phyloP scores from a whole-genome alignment of 2,888 invertebrate species.

The Parnassius glacialis region DNA sequence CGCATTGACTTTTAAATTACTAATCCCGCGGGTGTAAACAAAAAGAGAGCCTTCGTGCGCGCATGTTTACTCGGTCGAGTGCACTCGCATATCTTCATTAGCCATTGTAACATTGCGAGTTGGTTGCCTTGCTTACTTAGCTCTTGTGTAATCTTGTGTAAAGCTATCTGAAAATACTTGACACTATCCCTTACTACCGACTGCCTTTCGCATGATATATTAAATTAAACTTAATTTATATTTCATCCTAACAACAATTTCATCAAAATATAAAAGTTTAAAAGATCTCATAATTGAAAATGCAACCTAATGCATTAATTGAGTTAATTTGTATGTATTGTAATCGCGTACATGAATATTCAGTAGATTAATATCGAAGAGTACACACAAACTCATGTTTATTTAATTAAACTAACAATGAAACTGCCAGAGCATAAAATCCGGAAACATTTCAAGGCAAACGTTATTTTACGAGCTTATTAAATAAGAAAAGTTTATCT shows the following conservation, averaged over 20 bases:
- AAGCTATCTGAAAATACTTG: slow-evolving; percentile 36
- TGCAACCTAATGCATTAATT: background rate
- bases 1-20: slow-evolving; percentile 82
- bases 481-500: slow-evolving; percentile 70
- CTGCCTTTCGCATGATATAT: slow-evolving; percentile 15
- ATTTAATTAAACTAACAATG: slow-evolving; percentile 54
- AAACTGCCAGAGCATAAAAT: slow-evolving; percentile 42
- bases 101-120: slow-evolving; percentile 40
- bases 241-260: background rate
- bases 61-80: slow-evolving; percentile 74
- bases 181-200: slow-evolving; percentile 38
- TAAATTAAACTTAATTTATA: background rate
- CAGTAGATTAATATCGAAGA: slow-evolving; percentile 6
- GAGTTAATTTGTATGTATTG: background rate
- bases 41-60: slow-evolving; percentile 64
- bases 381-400: slow-evolving; percentile 49
- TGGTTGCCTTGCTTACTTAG: slow-evolving; percentile 62
- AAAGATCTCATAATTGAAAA: background rate
- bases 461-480: slow-evolving; percentile 57
- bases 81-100: slow-evolving; percentile 78
- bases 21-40: slow-evolving; percentile 78
- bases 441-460: slow-evolving; percentile 74
- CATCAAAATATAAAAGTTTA: background rate
- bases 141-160: slow-evolving; percentile 45
- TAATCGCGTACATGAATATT: background rate